These are phyloP conservation scores for Oophaga sylvatica DNA, from an alignment of 2,797 vertebrate genomes.

Conservation along the genomic window DNA sequence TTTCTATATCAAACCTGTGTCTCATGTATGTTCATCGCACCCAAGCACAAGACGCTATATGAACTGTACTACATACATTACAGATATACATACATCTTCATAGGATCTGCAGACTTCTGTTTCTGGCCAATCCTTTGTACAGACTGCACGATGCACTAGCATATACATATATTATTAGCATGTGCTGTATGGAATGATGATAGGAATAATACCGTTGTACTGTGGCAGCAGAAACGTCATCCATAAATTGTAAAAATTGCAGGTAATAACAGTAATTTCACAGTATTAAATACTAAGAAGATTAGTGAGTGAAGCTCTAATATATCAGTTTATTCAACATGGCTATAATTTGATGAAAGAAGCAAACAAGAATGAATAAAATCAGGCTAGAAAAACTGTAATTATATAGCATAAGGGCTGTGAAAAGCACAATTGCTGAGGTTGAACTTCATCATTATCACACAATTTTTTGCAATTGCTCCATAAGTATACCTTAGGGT, in stretches of 20 bases:
- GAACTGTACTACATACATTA: too few relatives aligned
- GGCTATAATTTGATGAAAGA: neutral
- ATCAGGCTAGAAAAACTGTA: neutral
- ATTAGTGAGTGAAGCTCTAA: neutral
- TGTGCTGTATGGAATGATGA: neutral
- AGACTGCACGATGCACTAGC: neutral
- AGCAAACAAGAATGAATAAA: neutral
- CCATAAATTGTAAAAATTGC: neutral
- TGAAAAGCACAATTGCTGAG: neutral
- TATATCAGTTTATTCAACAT: neutral
- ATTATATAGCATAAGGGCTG: neutral
- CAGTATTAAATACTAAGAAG: slow-evolving; percentile 8
- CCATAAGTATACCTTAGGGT: neutral
- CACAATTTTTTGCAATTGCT: neutral
- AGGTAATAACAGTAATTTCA: neutral
- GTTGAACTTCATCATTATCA: neutral
- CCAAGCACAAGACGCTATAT: too few relatives aligned
- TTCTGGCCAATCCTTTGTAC: neutral
- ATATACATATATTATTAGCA: neutral
- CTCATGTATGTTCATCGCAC: too few relatives aligned
- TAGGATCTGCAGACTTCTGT: neutral
- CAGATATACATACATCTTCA: neutral
- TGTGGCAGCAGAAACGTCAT: neutral
- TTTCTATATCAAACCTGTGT: too few relatives aligned
- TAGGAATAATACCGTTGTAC: neutral